phyloP scores from a whole-genome alignment of 2,888 invertebrate species.

The Romanomermis culicivorax region DNA sequence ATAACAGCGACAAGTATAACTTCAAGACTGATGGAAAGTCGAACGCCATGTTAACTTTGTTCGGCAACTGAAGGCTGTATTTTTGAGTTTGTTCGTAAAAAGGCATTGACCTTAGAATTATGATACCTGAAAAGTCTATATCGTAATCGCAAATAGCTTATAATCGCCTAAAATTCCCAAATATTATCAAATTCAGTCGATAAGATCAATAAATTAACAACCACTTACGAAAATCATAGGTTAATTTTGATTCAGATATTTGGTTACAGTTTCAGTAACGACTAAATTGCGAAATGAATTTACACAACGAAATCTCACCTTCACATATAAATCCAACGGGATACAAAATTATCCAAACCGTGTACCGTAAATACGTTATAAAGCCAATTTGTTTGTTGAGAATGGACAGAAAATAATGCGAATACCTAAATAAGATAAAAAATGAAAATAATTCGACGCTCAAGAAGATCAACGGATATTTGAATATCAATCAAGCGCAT shows the following conservation, averaged over 20 bases:
- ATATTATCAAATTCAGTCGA: too few relatives aligned
- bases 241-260: too few relatives aligned
- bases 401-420: conserved; percentile 63
- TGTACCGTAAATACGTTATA: conserved; percentile 75
- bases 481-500: too few relatives aligned
- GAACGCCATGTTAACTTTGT: conserved; percentile 61
- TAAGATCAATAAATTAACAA: too few relatives aligned
- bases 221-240: too few relatives aligned
- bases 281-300: not conserved
- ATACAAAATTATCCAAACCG: conserved; percentile 76
- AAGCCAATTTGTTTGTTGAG: conserved; percentile 49
- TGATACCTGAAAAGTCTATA: conserved; percentile 26
- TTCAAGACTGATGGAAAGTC: conserved; percentile 58
- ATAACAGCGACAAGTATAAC: conserved; percentile 50
- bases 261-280: too few relatives aligned
- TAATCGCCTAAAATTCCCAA: not conserved
- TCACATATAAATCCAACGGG: conserved; percentile 72
- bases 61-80: conserved; percentile 56
- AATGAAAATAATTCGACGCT: too few relatives aligned
- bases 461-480: too few relatives aligned
- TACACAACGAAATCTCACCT: conserved; percentile 33
- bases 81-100: conserved; percentile 62
- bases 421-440: conserved; percentile 55
- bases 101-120: conserved; percentile 49
- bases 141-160: not conserved